Conservation (phyloP, 2,797 vertebrate species). For the Pyrocephalus nanus region DNA sequence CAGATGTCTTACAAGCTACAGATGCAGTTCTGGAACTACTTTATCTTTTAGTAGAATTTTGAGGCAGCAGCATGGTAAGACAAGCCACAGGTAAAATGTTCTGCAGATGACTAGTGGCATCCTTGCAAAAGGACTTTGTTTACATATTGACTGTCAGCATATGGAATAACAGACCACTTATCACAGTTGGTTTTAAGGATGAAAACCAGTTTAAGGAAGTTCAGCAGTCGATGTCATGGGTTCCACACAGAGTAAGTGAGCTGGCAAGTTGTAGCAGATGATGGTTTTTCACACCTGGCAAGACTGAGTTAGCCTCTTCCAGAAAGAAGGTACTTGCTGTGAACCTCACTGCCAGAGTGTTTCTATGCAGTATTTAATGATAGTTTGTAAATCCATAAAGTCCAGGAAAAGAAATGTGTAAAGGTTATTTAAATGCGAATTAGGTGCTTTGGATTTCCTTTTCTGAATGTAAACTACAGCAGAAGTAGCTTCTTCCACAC, state of each 20-base stretch:
- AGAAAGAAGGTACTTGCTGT: not conserved
- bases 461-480: not conserved
- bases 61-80: not conserved
- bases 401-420: not conserved
- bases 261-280: not conserved
- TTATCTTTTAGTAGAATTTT: not conserved
- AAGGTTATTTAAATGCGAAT: not conserved
- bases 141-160: not conserved
- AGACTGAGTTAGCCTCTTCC: not conserved
- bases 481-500: not conserved
- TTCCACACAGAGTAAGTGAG: not conserved
- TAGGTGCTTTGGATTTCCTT: not conserved
- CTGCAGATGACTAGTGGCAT: not conserved
- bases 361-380: not conserved
- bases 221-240: rapidly evolving
- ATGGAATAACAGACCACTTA: not conserved
- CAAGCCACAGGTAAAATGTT: not conserved
- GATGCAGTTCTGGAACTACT: not conserved
- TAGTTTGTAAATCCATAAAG: not conserved
- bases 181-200: not conserved
- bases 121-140: not conserved
- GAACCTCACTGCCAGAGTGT: not conserved
- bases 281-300: not conserved
- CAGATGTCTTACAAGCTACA: not conserved
- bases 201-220: not conserved